Base-by-base conservation (phyloP, 2,113 vertebrate genomes). In the Fulmarus glacialis region DNA sequence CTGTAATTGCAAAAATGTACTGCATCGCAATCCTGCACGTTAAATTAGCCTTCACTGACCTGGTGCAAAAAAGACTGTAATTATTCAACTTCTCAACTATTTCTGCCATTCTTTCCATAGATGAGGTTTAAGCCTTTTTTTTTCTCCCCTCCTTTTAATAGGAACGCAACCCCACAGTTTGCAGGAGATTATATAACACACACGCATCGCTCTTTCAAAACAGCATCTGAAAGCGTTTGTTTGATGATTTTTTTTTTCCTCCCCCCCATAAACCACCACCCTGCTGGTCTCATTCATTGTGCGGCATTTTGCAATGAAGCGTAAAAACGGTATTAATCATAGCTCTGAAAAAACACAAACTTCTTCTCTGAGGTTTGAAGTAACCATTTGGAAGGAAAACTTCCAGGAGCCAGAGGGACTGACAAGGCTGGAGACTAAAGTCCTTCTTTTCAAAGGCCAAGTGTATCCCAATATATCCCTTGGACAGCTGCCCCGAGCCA, bases 281-380 rank as follows among this genome's bases (percentile, higher is more conserved):
- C 97, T 72, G 90, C 73, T 93, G 88, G 89, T 91, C 95, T 97
- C 89, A 92, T 95, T 97, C 97, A 97, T 93, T 91, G 95, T 95
- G 87, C 4, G 27, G 83, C 96, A 94, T 95, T 96, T 95, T 95
- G 92, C 92, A 97, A 73, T 0, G 74, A 96, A 94, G 94, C 68
- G 34, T 96, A 95, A 92, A 97, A 96, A 95, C 18, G 20, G 83
- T 92, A 97, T 97, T 97, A 97, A 97, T 96, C 95, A 96, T 94
- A 88, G 82, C 90, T 75, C 80, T 70, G 82, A 95, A 96, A 95
- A 96, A 97, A 95, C 64, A 91, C 68, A 95, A 91, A 93, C 84
- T 96, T 89, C 82, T 94, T 82, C 95, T 74, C 85, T 95, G 92
- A 96, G 94, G 94, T 96, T 91, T 94, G 89, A 96, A 95, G 88